Evolutionary conservation across 2,113 vertebrate species (phyloP), one percentile per base, ranked within the genome.

Genomic region (Echinops telfairi): DNA sequence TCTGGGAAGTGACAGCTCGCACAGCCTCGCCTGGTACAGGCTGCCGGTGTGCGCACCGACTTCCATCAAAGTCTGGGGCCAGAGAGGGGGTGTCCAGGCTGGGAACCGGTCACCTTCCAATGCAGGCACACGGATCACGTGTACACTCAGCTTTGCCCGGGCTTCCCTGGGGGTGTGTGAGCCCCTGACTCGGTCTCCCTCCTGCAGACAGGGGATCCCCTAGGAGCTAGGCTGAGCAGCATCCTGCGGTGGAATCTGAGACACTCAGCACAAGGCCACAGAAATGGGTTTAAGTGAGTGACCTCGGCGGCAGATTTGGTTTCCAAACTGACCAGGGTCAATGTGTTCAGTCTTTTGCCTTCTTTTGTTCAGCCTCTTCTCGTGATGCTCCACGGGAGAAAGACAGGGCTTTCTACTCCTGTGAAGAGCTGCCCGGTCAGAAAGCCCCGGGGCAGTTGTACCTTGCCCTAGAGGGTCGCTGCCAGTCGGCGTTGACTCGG

Each of bases 101-200:
- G 75, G 73, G 57, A 53, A 87, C 83, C 95, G 43, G 95, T 94
- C 92, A 93, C 94, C 91, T 84, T 93, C 57, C 75, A 73, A 71
- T 5, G 20, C 92, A 60, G 79, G 16, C 47, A 15, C 27, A 38
- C 43, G 53, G 89, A 82, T 83, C 85, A 73, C 58, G 81, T 70
- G 7, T 11, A 91, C 75, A 6, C 70, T 16, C 43, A 36, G 31
- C 78, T 33, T 23, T n/a, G 31, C 25, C 71, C 19, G 43, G 27
- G 38, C 40, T 33, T 40, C 83, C 75, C 58, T 58, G 62, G 68
- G 68, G 86, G 53, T 27, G 73, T 77, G 64, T 62, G 68, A 82
- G 83, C 84, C 19, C n/a, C 57, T 17, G 70, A 27, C 57, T 31
- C 22, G 0, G 33, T 12, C 68, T 62, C 36, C 60, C 4, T 58